Evolutionary conservation across 2,888 invertebrate species (phyloP), one percentile per base, ranked within the genome.

Genomic region (Cybosia mesomella): DNA sequence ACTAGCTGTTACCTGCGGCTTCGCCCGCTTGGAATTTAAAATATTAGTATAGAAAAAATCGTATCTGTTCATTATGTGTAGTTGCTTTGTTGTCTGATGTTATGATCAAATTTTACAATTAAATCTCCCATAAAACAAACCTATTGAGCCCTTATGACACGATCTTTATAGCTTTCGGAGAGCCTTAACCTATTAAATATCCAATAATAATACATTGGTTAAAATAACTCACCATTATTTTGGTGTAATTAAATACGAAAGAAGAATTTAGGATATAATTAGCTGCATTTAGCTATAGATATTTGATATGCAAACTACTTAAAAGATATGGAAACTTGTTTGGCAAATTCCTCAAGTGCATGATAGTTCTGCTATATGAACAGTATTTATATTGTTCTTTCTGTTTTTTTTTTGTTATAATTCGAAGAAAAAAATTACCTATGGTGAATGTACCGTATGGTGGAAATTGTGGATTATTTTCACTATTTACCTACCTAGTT

Each of bases 251-350:
- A 18, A 9, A 18, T 49, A 49, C 49, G n/a, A 49, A 49, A 49
- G n/a, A 9, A 49, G n/a, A 49, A n/a, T 43, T 18, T 7, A 49
- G 1, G n/a, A n/a, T 39, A n/a, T 49, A 49, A 49, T 49, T 49
- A 49, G 49, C 49, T n/a, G 8, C 49, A 9, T 18, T n/a, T 49
- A 49, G 49, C n/a, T 49, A n/a, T 7, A n/a, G n/a, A n/a, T n/a
- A 49, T 34, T 34, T 3, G 34, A 34, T 49, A 49, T 49, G 49
- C 49, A 49, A 49, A 49, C 18, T 1, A 43, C 49, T 9, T 49
- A 18, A 49, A 49, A 49, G 49, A 49, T 49, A 49, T n/a, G n/a
- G 18, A 49, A 49, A 49, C 49, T 49, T 49, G 49, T 49, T 49
- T 18, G 49, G n/a, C n/a, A 49, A 18, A 49, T 49, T n/a, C n/a